Percentiles rank a stretch among this genome's conserved stretches.
These are phyloP conservation scores for Meiosimyza platycephala DNA, from an alignment of 2,888 invertebrate genomes.

Conservation along the genomic window DNA sequence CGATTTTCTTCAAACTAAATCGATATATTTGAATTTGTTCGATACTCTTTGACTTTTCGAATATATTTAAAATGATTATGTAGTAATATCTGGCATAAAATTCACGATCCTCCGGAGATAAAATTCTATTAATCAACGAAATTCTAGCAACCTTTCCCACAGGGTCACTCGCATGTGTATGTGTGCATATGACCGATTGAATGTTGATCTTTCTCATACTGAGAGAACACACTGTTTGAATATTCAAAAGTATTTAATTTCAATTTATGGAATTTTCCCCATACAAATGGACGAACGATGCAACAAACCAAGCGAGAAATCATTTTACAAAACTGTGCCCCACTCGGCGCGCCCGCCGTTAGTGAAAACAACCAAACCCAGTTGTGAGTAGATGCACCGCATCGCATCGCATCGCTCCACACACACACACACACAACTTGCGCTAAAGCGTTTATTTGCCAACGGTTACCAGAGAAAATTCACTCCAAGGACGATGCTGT, in stretches of 20 bases:
- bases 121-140: no score
- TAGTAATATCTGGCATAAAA: no score
- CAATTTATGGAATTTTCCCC: constrained; percentile 41
- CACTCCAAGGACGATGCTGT: background rate
- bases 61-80: no score
- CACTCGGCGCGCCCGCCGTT: background rate
- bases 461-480: constrained; percentile 20
- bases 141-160: no score
- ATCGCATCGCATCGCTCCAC: no score
- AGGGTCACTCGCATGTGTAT: background rate
- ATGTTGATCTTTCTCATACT: background rate
- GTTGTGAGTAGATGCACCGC: no score
- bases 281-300: constrained; percentile 19
- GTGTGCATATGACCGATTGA: background rate
- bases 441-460: constrained; percentile 24
- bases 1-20: no score
- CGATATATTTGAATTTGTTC: no score
- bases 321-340: constrained; percentile 15
- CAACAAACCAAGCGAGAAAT: constrained; percentile 27
- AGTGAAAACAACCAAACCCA: no score
- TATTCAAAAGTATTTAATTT: constrained; percentile 44
- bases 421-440: no score
- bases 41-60: no score
- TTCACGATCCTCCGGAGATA: no score
- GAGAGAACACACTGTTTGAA: constrained; percentile 28